These are phyloP conservation scores for Trachymyrmex cornetzi DNA, from an alignment of 1,140 invertebrate genomes.

Conservation along the genomic window DNA sequence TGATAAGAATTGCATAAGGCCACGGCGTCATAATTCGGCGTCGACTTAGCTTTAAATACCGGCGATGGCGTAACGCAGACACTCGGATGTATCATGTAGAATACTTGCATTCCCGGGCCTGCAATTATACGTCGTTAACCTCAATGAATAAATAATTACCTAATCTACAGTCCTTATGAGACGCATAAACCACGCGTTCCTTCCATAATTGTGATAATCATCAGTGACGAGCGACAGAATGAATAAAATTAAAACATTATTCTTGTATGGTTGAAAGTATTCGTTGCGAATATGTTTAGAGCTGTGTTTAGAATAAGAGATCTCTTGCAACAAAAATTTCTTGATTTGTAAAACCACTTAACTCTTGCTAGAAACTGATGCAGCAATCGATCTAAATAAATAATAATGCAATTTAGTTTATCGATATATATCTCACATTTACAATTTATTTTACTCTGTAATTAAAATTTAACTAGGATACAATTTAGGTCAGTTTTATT, in stretches of 20 bases:
- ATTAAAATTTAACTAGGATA: slow-evolving; percentile 8
- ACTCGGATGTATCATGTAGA: slow-evolving; percentile 8
- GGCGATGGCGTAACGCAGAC: neutral
- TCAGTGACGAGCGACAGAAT: neutral
- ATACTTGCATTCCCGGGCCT: slow-evolving; percentile 76
- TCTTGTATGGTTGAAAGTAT: neutral
- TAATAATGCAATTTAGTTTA: neutral
- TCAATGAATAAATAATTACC: slow-evolving; percentile 80
- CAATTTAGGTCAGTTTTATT: slow-evolving; percentile 3
- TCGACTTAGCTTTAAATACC: neutral
- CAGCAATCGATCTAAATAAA: neutral
- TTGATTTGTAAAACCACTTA: neutral
- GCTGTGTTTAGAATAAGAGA: neutral
- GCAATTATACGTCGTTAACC: slow-evolving; percentile 80
- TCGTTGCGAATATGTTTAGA: neutral
- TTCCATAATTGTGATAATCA: slow-evolving; percentile 47
- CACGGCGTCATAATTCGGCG: neutral
- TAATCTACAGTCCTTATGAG: slow-evolving; percentile 66
- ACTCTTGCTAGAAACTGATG: neutral
- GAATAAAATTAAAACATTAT: slow-evolving; percentile 15
- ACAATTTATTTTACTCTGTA: neutral
- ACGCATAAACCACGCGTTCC: slow-evolving; percentile 47
- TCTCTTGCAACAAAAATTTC: neutral
- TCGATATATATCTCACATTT: neutral
- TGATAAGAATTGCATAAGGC: neutral